Base-by-base conservation (phyloP, 2,797 vertebrate genomes). In the Sebastes kiyomatsui region DNA sequence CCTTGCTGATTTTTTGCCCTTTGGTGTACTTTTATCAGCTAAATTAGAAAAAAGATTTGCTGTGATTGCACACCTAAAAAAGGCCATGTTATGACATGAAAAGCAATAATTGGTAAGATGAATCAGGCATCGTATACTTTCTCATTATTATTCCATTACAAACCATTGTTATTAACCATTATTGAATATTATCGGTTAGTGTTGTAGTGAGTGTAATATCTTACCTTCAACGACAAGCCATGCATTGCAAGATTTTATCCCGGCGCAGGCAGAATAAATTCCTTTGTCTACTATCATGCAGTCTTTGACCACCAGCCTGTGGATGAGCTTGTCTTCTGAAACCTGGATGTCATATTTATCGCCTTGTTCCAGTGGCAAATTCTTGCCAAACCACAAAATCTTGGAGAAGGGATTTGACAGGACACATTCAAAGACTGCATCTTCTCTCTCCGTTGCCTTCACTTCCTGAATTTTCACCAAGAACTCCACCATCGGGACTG, bases 161-260 rank as follows among this genome's bases (percentile, higher is more conserved):
- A 54, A 33, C 4, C 4, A 59, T 69, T 6, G 25, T 20, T 27
- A 74, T 38, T 46, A 35, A 81, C 28, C 72, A 58, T 73, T 33
- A 16, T 46, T 42, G 5, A 69, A 61, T 3, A 65, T 75, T 42
- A 23, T 59, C 2, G 25, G 2, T 58, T 12, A 18, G 28, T 30
- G 1, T 79, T 77, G 67, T 28, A 9, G 2, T 58, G 2, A 59
- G 18, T 22, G 8, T 60, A 68, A 72, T 38, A n/a, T 84, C 96
- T 94, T 93, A 97, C 97, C 87, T 94, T 96, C 95, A n/a, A 98
- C 95, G 1, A 96, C 55, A 18, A 98, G 95, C 95, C 96, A 98
- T 69, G 97, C 96, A 0, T 95, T 97, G 70, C 95, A 96, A 27
- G 93, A 92, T 25, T 96, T 95, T 33, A 96, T 95, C 60, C 97